Conservation (phyloP, 2,797 vertebrate species). For the Sus cebifrons region DNA sequence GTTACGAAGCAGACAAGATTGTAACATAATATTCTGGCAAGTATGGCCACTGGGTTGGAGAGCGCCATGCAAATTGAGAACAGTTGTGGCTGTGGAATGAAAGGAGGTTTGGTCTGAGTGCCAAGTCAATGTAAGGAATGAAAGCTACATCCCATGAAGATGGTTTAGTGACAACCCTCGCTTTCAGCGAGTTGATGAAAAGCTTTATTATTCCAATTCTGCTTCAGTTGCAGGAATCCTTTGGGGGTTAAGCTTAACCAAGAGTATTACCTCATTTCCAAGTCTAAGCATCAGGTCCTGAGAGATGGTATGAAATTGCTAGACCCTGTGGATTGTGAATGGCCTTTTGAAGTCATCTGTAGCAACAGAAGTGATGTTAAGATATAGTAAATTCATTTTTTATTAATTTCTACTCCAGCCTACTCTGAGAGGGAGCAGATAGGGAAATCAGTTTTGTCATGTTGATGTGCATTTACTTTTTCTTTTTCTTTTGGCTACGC, state of each 20-base stretch:
- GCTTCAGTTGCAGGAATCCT: constrained; percentile 62
- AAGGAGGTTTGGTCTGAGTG: constrained; percentile 82
- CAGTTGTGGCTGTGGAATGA: constrained; percentile 76
- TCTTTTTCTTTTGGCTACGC: no score
- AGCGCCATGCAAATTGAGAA: constrained; percentile 56
- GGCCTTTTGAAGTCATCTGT: constrained; percentile 51
- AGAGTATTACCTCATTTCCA: constrained; percentile 76
- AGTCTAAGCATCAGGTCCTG: constrained; percentile 55
- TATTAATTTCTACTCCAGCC: constrained; percentile 29
- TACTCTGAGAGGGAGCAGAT: neutral
- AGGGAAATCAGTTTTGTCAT: neutral
- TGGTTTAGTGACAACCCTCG: constrained; percentile 80
- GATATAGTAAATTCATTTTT: neutral
- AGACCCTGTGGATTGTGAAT: constrained; percentile 53
- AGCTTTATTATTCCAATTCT: constrained; percentile 83
- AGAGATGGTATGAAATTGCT: constrained; percentile 39
- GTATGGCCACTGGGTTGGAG: constrained; percentile 48
- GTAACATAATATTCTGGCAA: constrained; percentile 58
- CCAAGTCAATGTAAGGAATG: constrained; percentile 82
- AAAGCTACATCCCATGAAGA: constrained; percentile 79
- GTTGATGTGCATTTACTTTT: neutral
- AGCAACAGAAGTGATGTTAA: constrained; percentile 3
- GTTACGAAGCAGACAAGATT: neutral
- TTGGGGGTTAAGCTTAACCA: constrained; percentile 65
- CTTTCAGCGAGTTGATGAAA: constrained; percentile 85